Percentiles rank a stretch among this genome's conserved stretches.
Evolutionary conservation across 2,888 invertebrate genomes (phyloP).

Genomic region (Scrobipalpa costella): DNA sequence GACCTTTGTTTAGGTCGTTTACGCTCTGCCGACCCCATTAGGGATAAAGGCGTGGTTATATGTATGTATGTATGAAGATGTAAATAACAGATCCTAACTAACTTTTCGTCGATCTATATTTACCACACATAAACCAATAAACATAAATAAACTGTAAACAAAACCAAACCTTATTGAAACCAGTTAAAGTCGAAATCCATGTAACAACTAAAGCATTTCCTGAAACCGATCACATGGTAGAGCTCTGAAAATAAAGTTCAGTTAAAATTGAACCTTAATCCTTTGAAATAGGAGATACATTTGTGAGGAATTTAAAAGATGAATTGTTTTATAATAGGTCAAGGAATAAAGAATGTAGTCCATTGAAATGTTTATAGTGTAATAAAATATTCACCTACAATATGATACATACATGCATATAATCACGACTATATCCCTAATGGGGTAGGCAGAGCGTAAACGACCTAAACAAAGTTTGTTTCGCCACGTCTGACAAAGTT

Average conservation of each 20-base stretch:
- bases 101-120: background rate
- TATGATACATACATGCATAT: no score
- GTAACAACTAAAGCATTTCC: constrained; percentile 27
- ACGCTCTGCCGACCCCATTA: no score
- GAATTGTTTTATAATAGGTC: background rate
- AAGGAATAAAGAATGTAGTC: constrained; percentile 2
- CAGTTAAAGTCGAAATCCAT: constrained; percentile 17
- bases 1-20: no score
- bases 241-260: constrained; percentile 22
- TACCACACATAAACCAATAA: background rate
- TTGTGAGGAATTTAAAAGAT: background rate
- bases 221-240: constrained; percentile 27
- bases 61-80: background rate
- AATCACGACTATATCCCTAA: no score
- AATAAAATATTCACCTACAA: background rate
- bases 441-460: no score
- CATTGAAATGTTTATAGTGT: background rate
- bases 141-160: background rate
- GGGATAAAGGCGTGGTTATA: no score
- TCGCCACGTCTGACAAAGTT: no score
- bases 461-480: no score
- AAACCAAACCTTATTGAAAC: constrained; percentile 20
- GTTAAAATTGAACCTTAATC: background rate
- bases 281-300: constrained; percentile 3
- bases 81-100: background rate